Base-by-base conservation (phyloP, 1,140 invertebrate genomes). In the Diuraphis noxia region DNA sequence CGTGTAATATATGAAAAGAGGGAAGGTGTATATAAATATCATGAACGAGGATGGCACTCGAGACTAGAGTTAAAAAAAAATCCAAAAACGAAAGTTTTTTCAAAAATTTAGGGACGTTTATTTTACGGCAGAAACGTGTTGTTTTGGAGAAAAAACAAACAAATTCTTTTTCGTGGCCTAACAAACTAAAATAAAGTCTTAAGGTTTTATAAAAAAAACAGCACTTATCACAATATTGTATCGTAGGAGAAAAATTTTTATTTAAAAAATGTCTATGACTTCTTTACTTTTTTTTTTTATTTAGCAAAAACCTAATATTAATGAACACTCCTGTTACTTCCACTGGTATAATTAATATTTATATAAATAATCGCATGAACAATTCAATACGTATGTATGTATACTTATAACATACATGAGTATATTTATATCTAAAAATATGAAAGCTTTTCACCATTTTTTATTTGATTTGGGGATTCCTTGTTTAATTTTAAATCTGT, bases 301-400 rank as follows among this genome's bases (percentile, higher is more conserved):
- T 89, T 43, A 90, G 82, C 63, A 38, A 90, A 43, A 81, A 79
- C 77, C 89, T 91, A 81, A 91, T 38, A 91, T 79, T 91, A 91
- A 91, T 91, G 89, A 91, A 91, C 89, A 91, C 89, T 52, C 89
- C 89, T 91, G 89, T 91, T 91, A 91, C 89, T 81, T 91, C 89
- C 72, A 49, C 89, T 91, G 89, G 89, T 91, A 91, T 91, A 91
- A 91, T 81, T 91, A 81, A 43, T 49, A 5, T 21, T 49, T 77
- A n/a, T 25, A 77, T 13, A 79, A 90, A 90, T 79, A 77, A 90
- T 77, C 36, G 63, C n/a, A 43, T 79, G 13, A 36, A 46, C n/a
- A 82, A 49, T 82, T 77, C 34, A 21, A 38, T 91, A 43, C 23
- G 40, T 40, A 21, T 52, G 25, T 49, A 86, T 49, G 34, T 49